Percentiles rank a stretch among this genome's conserved stretches.
phyloP scores from a whole-genome alignment of 2,888 invertebrate species.

The Parasteatoda lunata region DNA sequence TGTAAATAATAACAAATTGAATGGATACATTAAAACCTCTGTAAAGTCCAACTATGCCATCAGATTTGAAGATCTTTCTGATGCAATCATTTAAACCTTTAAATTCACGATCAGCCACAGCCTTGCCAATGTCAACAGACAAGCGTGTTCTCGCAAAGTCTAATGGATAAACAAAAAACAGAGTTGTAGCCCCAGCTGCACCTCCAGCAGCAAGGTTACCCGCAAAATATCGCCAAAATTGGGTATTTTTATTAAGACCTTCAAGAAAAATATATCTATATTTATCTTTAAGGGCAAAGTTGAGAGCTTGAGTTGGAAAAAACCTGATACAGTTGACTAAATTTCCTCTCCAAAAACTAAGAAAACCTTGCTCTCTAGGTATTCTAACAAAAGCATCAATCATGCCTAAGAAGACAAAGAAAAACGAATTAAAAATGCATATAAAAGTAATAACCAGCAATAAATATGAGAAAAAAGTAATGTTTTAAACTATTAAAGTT shows the following conservation, averaged over 20 bases:
- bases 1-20: slow-evolving; percentile 96
- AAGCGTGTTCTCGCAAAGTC: slow-evolving; percentile 95
- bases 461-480: no score
- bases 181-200: slow-evolving; percentile 93
- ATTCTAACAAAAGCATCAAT: slow-evolving; percentile 88
- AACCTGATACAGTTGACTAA: slow-evolving; percentile 94
- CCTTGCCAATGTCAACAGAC: slow-evolving; percentile 90
- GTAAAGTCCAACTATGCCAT: slow-evolving; percentile 90
- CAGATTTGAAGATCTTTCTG: slow-evolving; percentile 84
- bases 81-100: slow-evolving; percentile 91
- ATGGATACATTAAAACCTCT: slow-evolving; percentile 96
- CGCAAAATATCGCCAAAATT: slow-evolving; percentile 90
- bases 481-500: no score
- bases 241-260: slow-evolving; percentile 89
- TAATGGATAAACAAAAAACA: slow-evolving; percentile 95
- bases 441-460: no score
- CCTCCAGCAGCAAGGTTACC: slow-evolving; percentile 95
- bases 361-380: slow-evolving; percentile 88
- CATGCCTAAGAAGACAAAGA: slow-evolving; percentile 79
- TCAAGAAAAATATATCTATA: slow-evolving; percentile 90
- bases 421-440: no score
- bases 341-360: slow-evolving; percentile 94
- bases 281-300: slow-evolving; percentile 96
- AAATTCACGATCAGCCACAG: slow-evolving; percentile 85
- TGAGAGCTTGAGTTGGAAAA: slow-evolving; percentile 94